A percentile compares a stretch with the other conserved stretches of the same genome.
These are phyloP conservation scores for Eira barbara DNA, from an alignment of 2,113 vertebrate genomes.

Conservation along the genomic window DNA sequence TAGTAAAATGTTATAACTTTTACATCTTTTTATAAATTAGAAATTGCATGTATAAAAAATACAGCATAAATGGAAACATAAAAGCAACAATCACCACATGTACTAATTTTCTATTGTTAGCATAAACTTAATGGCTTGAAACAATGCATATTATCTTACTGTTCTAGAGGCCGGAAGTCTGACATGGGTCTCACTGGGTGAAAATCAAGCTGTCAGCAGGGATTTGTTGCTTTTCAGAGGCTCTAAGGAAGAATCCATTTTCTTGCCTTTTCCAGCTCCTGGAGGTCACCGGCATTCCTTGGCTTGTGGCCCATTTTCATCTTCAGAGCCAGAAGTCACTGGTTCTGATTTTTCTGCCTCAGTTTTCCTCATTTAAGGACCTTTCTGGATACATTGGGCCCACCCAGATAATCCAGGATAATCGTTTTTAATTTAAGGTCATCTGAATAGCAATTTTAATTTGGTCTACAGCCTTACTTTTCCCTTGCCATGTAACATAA, in stretches of 20 bases:
- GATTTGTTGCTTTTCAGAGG: background rate
- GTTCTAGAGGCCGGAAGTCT: background rate
- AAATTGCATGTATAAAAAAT: background rate
- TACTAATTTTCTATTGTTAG: background rate
- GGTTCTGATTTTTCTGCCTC: background rate
- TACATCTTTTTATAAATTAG: background rate
- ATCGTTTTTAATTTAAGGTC: background rate
- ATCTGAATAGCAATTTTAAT: background rate
- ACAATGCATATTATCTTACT: background rate
- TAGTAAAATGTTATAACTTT: background rate
- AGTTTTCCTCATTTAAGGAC: background rate
- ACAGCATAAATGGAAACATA: background rate
- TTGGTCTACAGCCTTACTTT: background rate
- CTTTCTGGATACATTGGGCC: background rate
- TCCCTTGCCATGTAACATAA: background rate
- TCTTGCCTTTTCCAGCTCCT: background rate
- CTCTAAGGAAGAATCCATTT: background rate
- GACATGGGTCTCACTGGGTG: background rate
- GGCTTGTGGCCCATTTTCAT: background rate
- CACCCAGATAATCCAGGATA: background rate
- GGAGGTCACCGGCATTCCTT: background rate
- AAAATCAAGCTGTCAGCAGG: background rate
- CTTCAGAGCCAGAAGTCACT: background rate
- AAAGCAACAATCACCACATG: background rate
- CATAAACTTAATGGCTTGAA: background rate